phyloP scores from a whole-genome alignment of 2,113 vertebrate species.

The Gnathonemus echidnorhynchus region DNA sequence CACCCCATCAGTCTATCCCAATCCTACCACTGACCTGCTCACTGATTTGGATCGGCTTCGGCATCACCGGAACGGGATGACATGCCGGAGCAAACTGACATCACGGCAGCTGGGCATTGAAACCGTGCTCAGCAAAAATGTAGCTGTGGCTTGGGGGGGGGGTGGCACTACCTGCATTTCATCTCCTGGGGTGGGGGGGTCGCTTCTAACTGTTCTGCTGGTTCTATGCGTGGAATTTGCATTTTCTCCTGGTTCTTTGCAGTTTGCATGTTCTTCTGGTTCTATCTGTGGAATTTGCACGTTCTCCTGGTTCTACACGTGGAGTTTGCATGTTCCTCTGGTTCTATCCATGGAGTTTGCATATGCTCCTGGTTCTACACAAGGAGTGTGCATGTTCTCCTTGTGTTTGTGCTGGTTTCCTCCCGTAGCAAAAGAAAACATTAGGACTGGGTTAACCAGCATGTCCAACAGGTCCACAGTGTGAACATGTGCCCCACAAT shows the following conservation, averaged over 20 bases:
- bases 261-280: background rate
- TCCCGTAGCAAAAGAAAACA: background rate
- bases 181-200: background rate
- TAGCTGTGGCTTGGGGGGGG: background rate
- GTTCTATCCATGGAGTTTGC: too few species aligned
- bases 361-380: background rate
- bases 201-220: background rate
- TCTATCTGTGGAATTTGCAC: background rate
- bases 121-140: background rate
- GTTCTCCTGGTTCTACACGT: background rate
- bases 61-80: background rate
- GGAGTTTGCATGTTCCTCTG: background rate
- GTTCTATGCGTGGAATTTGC: background rate
- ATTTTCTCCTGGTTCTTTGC: background rate
- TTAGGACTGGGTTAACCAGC: background rate
- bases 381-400: background rate
- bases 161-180: background rate
- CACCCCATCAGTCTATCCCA: slow-evolving; percentile 43
- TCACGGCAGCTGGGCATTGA: background rate
- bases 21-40: slow-evolving; percentile 49
- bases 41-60: slow-evolving; percentile 52
- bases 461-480: background rate
- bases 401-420: background rate
- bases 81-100: background rate
- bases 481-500: background rate